These are phyloP conservation scores for Musca vetustissima DNA, from an alignment of 1,140 invertebrate species.

Conservation along the genomic window DNA sequence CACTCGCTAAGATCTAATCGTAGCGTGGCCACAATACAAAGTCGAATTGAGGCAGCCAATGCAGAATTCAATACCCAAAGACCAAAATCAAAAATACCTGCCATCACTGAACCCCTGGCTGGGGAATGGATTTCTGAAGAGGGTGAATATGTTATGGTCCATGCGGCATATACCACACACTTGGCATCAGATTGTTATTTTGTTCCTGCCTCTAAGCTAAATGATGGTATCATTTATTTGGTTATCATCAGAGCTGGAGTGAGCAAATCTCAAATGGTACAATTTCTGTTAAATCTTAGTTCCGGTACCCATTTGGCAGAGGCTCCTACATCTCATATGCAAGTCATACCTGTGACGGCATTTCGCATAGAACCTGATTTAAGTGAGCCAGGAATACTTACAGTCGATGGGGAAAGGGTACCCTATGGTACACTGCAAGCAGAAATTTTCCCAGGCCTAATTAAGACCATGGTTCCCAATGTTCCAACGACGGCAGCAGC, in stretches of 20 bases:
- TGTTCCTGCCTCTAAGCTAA: constrained; percentile 78
- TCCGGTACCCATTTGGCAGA: constrained; percentile 69
- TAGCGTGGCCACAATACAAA: constrained; percentile 34
- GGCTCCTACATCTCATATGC: constrained; percentile 58
- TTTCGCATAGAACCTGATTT: constrained; percentile 81
- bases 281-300: constrained; percentile 76
- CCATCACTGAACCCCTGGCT: constrained; percentile 60
- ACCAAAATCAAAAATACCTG: constrained; percentile 73
- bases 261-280: constrained; percentile 70
- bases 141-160: constrained; percentile 87
- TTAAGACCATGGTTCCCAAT: constrained; percentile 67
- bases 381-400: constrained; percentile 70
- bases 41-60: constrained; percentile 42
- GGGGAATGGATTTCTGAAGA: constrained; percentile 75
- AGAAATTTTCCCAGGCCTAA: constrained; percentile 81
- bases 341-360: constrained; percentile 80
- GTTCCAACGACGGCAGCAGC: background rate
- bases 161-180: constrained; percentile 84
- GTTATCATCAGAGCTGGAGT: constrained; percentile 77
- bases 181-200: constrained; percentile 82
- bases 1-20: constrained; percentile 46
- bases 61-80: constrained; percentile 65
- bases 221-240: constrained; percentile 91
- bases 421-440: constrained; percentile 84
- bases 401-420: constrained; percentile 88